Base-by-base conservation (phyloP, 2,888 invertebrate genomes). In the Melieria crassipennis region DNA sequence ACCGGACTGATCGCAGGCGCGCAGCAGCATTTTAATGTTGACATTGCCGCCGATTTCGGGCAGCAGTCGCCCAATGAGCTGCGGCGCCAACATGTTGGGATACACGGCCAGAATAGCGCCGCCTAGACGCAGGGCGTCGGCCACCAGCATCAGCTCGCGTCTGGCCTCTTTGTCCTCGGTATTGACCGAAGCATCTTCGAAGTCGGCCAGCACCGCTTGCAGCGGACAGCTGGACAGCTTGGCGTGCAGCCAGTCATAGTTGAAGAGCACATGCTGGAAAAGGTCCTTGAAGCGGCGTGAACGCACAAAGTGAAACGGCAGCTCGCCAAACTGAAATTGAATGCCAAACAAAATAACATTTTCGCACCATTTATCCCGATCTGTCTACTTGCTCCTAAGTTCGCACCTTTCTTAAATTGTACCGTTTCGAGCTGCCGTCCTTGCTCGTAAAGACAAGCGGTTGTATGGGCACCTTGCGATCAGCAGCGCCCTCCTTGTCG, bases 181-280 rank as follows among this genome's bases (percentile, higher is more conserved):
- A 83, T 95, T 92, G 6, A 87, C 88, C 73, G 93, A 93, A 0
- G 97, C 94, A 83, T 99, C 98, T 87, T 99, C 98, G 81, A 97
- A 98, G 87, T 99, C 99, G 5, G 96, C 94, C 7, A 99, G 88
- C 1, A 98, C 94, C 0, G 97, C 94, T 86, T 98, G 98, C 11
- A 99, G 89, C 0, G 99, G 98, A 84, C 98, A 98, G 80, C 97
- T 96, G 77, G 94, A 94, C 0, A 98, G 89, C 84, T 99, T 99
- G 0, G 98, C 97, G 83, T 98, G 97, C 0, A 99, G 89, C 97
- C 98, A 99, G 81, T 96, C 94, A 85, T 98, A 99, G 87, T 98
- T 98, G 87, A 99, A 99, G 0, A 99, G 89, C 0, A 98, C 98
- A 82, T 97, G 92, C 57, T 93, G 92, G 83, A 96, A 96, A 13